phyloP scores from a whole-genome alignment of 2,888 invertebrate species.

The Orthosia cruda region DNA sequence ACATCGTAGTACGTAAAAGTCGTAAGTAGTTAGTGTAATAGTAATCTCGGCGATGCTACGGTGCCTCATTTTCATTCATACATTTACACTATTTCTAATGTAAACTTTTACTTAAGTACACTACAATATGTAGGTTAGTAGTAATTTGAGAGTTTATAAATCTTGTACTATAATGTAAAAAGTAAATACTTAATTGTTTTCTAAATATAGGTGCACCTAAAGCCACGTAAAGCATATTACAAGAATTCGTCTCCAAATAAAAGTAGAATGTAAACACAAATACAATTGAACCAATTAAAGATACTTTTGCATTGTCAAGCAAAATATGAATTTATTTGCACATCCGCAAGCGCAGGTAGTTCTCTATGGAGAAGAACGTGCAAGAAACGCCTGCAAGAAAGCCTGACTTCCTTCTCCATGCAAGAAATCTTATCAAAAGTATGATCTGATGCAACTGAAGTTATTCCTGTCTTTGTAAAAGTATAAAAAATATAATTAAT shows the following conservation, averaged over 20 bases:
- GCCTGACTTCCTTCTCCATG: too few relatives aligned
- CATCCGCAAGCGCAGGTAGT: too few relatives aligned
- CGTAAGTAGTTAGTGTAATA: constrained; percentile 21
- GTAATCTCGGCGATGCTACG: constrained; percentile 20
- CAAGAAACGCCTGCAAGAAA: too few relatives aligned
- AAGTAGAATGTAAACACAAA: background rate
- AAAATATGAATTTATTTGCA: too few relatives aligned
- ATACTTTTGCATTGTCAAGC: too few relatives aligned
- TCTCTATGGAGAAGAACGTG: too few relatives aligned
- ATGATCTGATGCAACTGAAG: background rate
- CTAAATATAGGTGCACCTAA: background rate
- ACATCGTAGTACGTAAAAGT: constrained; percentile 35
- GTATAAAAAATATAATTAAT: background rate
- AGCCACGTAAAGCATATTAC: background rate
- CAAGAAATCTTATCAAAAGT: background rate
- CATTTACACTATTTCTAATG: constrained; percentile 7
- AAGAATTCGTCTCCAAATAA: background rate
- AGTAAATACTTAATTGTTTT: background rate
- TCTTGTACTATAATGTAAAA: background rate
- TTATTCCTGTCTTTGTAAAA: background rate
- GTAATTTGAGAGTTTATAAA: background rate
- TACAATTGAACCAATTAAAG: too few relatives aligned
- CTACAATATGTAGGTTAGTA: too few relatives aligned
- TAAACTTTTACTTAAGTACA: constrained; percentile 13
- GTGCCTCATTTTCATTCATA: constrained; percentile 48